Evolutionary conservation across 1,140 invertebrate species (phyloP).

Genomic region (Marisa cornuarietis): DNA sequence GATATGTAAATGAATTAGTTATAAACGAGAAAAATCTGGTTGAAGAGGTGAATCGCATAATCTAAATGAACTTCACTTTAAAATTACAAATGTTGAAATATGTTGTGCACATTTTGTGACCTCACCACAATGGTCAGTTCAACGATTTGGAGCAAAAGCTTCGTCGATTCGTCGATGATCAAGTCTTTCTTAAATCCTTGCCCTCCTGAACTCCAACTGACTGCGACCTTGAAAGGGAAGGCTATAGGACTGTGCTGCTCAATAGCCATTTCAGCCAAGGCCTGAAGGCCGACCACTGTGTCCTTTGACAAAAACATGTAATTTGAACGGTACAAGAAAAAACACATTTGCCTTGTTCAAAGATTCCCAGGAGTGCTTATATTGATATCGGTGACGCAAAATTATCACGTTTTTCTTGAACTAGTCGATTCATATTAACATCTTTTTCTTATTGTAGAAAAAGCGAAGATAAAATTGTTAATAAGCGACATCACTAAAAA

Average conservation of each 20-base stretch:
- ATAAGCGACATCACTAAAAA: no score
- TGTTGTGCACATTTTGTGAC: no score
- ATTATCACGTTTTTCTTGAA: no score
- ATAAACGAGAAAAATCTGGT: no score
- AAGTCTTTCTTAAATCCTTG: slow-evolving; percentile 6
- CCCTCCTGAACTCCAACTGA: neutral
- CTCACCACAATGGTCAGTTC: slow-evolving; percentile 39
- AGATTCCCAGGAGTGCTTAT: neutral
- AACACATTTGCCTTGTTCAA: neutral
- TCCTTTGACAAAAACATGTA: slow-evolving; percentile 36
- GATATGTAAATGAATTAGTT: no score
- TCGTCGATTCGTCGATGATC: slow-evolving; percentile 25
- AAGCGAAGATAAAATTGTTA: no score
- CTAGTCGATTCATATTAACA: no score
- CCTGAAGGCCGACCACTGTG: slow-evolving; percentile 24
- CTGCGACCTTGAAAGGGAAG: neutral
- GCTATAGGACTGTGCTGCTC: neutral
- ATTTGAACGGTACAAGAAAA: neutral
- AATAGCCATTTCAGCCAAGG: slow-evolving; percentile 26
- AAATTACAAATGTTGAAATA: no score
- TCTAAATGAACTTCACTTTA: no score
- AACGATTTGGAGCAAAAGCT: slow-evolving; percentile 31
- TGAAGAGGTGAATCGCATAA: no score
- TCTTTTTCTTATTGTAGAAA: no score
- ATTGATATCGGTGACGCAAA: no score